Evolutionary conservation across 92 coral and sea anemone genomes (phyloP), one percentile per base, ranked within the genome.

Genomic region (Porites divaricata): DNA sequence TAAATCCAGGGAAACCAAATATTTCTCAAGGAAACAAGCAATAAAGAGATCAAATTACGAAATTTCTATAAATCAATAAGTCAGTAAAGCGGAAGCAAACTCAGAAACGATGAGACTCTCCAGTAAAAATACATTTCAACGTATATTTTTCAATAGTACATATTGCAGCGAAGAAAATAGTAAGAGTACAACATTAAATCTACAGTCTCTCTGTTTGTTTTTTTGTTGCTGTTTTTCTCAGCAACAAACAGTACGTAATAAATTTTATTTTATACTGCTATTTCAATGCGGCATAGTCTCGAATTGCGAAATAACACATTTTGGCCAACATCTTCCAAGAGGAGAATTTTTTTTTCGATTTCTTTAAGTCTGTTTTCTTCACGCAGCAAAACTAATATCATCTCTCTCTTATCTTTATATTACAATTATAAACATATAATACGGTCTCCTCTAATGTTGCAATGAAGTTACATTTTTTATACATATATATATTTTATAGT

Each of bases 241-340:
- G 52, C 73, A 11, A 49, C 54, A 45, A 74, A 23, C 65, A 25
- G 25, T 20, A n/a, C n/a, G n/a, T n/a, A 41, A 41, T 1, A 54
- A 1, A 14, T 10, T 81, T 25, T 4, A 35, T 35, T 35, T 35
- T 35, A 35, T 35, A 41, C 56, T n/a, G 67, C 65, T 67, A 67
- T 79, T 67, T 63, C 73, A 78, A 67, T 65, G 20, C 35, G 73
- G n/a, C 8, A 22, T 48, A 64, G 20, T 50, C 58, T 15, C 15
- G 16, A 50, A 69, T 80, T 80, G 76, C 85, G 76, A 80, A 81
- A 82, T 73, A 19, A 71, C 54, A 67, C 16, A 59, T 70, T 70
- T 58, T 48, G 25, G 11, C 57, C 11, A 17, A 70, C 45, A 70
- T 15, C 14, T 11, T 8, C 3, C 9, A 11, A 3, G 59, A 54